phyloP scores from a whole-genome alignment of 2,888 invertebrate genomes.

The Nemoura dubitans region DNA sequence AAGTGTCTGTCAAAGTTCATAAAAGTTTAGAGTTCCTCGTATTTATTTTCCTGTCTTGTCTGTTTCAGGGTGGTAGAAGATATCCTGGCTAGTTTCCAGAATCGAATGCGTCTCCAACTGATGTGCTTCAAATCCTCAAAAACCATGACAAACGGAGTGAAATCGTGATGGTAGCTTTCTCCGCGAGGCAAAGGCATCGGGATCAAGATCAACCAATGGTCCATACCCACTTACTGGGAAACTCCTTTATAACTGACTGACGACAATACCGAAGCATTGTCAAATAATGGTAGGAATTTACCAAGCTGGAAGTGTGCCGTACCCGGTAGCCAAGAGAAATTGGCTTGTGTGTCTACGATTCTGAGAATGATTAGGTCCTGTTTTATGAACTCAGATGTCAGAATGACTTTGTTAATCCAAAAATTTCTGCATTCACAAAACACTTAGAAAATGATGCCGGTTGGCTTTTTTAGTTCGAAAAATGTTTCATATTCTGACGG shows the following conservation, averaged over 20 bases:
- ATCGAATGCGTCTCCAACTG: constrained; percentile 74
- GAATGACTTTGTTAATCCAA: too few relatives aligned
- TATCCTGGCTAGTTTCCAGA: constrained; percentile 70
- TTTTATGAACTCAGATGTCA: too few relatives aligned
- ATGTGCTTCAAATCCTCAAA: constrained; percentile 64
- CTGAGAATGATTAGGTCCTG: background rate
- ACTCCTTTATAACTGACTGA: constrained; percentile 40
- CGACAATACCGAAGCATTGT: background rate
- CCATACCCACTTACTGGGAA: constrained; percentile 42
- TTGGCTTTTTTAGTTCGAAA: too few relatives aligned
- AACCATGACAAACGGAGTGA: constrained; percentile 18
- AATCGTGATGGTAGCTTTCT: constrained; percentile 45
- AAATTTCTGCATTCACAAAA: too few relatives aligned
- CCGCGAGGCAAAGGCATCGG: background rate
- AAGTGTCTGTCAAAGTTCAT: too few relatives aligned
- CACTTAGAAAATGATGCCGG: too few relatives aligned
- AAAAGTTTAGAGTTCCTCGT: too few relatives aligned
- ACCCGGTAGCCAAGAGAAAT: too few relatives aligned
- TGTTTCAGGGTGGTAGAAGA: constrained; percentile 68
- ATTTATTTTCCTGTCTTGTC: background rate
- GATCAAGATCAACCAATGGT: constrained; percentile 21
- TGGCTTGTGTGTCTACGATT: background rate
- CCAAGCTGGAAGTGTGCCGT: background rate
- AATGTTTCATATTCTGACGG: too few relatives aligned
- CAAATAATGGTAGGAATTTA: background rate